Percentiles rank a stretch among this genome's conserved stretches.
Conservation (phyloP, 2,797 vertebrate species). For the Sternotherus odoratus region DNA sequence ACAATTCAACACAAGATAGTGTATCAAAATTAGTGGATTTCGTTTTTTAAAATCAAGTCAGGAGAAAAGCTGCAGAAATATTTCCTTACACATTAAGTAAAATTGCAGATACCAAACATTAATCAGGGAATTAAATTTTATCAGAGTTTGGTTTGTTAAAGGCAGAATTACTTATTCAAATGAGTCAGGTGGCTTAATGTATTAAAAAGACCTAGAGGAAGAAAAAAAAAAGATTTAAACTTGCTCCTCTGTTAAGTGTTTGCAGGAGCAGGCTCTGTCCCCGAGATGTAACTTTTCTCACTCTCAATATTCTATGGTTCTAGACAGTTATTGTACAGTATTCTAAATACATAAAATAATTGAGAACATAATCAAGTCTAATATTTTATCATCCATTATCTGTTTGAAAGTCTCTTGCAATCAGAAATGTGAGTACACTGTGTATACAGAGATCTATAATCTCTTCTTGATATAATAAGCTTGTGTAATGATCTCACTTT, state of each 20-base stretch:
- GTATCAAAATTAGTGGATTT: background rate
- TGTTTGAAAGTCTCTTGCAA: background rate
- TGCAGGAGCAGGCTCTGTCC: background rate
- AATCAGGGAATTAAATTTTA: slow-evolving; percentile 42
- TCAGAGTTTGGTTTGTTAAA: slow-evolving; percentile 23
- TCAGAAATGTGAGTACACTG: background rate
- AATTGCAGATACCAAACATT: background rate
- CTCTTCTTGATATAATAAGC: background rate
- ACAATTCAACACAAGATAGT: background rate
- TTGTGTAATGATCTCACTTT: background rate
- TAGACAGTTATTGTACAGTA: background rate
- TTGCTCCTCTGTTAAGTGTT: background rate
- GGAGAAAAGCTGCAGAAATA: background rate
- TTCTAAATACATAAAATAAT: background rate
- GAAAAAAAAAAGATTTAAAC: background rate
- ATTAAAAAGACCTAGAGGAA: background rate
- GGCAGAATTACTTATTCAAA: slow-evolving; percentile 11
- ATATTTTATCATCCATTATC: background rate
- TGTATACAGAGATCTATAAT: background rate
- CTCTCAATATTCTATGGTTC: background rate
- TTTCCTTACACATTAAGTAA: slow-evolving; percentile 16
- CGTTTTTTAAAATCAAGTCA: background rate
- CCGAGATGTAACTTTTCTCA: background rate
- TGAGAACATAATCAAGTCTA: background rate
- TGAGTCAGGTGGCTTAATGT: background rate